Base-by-base conservation (phyloP, 2,797 vertebrate genomes). In the Chlorospingus flavigularis region DNA sequence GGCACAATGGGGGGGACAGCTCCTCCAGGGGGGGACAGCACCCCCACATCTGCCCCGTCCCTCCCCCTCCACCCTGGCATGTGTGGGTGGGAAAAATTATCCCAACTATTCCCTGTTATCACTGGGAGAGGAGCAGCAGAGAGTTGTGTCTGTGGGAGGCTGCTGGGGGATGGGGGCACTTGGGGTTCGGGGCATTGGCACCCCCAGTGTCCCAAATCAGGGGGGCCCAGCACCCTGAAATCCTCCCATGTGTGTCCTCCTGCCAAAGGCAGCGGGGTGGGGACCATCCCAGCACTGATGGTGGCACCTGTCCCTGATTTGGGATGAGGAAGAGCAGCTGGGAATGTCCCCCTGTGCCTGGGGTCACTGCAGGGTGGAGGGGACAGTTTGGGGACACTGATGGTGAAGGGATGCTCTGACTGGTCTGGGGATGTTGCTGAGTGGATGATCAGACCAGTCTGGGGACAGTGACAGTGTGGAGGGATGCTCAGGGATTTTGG, bases 61-160 rank as follows among this genome's bases (percentile, higher is more conserved):
- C 87, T 94, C 95, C 92, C 95, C 92, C 88, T 87, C 73, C 73
- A 2, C 93, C 90, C 92, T 94, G 83, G 88, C 76, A 62, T 97
- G 97, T 96, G 98, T 97, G 98, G 98, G 98, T 97, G 97, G 97
- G 97, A 97, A 97, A 97, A 98, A 97, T 97, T 96, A 97, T 97
- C 94, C 96, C 98, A 97, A 97, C 96, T 96, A 91, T 98, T 97
- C 92, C 65, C 26, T 50, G 90, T 98, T 98, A 97, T 98, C 97
- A 0, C 82, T 11, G 40, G 45, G 70, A 92, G 96, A 83, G 67
- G 86, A 93, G 93, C 39, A 8, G 93, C 68, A 19, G 66, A 94
- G 94, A 89, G 94, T 31, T 70, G 86, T 97, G 95, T 93, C 95
- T 90, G 96, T 83, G 96, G 97, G 96, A 96, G 97, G 96, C 96